Evolutionary conservation across 2,797 vertebrate species (phyloP), one percentile per base, ranked within the genome.

Genomic region (Perodicticus potto): DNA sequence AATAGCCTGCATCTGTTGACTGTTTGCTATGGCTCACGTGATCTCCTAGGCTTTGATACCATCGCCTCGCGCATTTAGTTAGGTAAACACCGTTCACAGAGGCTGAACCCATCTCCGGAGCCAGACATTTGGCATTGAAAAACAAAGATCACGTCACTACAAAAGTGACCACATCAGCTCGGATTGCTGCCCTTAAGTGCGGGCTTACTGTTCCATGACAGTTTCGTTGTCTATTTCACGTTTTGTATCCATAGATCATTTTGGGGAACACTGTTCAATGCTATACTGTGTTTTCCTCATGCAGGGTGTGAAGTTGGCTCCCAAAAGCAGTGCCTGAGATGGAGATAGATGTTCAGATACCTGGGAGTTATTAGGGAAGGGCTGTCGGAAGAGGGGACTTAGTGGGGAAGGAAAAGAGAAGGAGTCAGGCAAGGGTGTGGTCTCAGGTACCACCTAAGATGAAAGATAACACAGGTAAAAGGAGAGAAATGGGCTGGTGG

Each of bases 1-100:
- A 98, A 98, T 97, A 98, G 96, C 97, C 92, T 98, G 98, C 98
- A 98, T 98, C 98, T 98, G 98, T 98, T 90, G 95, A 97, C 96
- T 98, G 98, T 98, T 99, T 98, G 98, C 98, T 65, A 20, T 98
- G 95, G 96, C 86, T 96, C 98, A 98, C 81, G 86, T 98, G 98
- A 98, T 17, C 95, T 96, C 95, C 96, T 94, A 1, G 3, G 93
- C 13, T 91, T 93, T 95, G 37, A 94, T 97, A 96, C 96, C 83
- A 96, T 96, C 22, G 97, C 94, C 45, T 85, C 19, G 53, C 97
- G 94, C 96, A 91, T 98, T 98, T 97, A 97, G 98, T 98, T 98
- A 98, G 98, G 97, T 97, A 98, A 99, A 98, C 98, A 98, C 61
- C 89, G 98, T 97, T 97, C 61, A 0, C 96, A 73, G 98, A 97